A percentile compares a stretch with the other conserved stretches of the same genome.
These are phyloP conservation scores for Apoda limacodes DNA, from an alignment of 2,888 invertebrate genomes.

Conservation along the genomic window DNA sequence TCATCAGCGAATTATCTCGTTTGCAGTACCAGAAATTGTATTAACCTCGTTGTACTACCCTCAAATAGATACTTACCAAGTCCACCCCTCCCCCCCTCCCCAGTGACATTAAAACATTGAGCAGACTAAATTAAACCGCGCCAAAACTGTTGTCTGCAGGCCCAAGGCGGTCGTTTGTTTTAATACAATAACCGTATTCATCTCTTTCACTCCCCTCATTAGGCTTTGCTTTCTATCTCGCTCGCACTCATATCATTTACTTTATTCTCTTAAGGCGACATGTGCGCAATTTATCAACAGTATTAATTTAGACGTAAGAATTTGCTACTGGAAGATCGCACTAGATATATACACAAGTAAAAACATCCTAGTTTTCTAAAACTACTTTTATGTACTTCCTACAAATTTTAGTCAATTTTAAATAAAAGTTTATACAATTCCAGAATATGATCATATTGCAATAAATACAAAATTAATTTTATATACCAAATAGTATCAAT, in stretches of 20 bases:
- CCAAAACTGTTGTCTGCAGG: slow-evolving; percentile 63
- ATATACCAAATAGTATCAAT: no score
- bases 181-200: slow-evolving; percentile 61
- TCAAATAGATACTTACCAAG: slow-evolving; percentile 64
- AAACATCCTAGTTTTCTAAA: no score
- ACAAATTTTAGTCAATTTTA: no score
- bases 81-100: slow-evolving; percentile 33
- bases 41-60: slow-evolving; percentile 56
- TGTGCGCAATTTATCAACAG: slow-evolving; percentile 34
- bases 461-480: no score
- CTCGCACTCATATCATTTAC: slow-evolving; percentile 43
- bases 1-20: no score
- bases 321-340: no score
- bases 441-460: no score
- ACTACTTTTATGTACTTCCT: no score
- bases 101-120: slow-evolving; percentile 62
- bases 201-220: slow-evolving; percentile 50
- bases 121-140: slow-evolving; percentile 67
- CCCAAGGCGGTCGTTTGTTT: slow-evolving; percentile 68
- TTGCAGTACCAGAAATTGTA: slow-evolving; percentile 53
- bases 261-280: slow-evolving; percentile 56
- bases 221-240: slow-evolving; percentile 30
- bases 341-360: no score
- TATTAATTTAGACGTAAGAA: slow-evolving; percentile 23
- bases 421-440: no score